Evolutionary conservation across 2,113 vertebrate species (phyloP).

Genomic region (Polypterus bichir): DNA sequence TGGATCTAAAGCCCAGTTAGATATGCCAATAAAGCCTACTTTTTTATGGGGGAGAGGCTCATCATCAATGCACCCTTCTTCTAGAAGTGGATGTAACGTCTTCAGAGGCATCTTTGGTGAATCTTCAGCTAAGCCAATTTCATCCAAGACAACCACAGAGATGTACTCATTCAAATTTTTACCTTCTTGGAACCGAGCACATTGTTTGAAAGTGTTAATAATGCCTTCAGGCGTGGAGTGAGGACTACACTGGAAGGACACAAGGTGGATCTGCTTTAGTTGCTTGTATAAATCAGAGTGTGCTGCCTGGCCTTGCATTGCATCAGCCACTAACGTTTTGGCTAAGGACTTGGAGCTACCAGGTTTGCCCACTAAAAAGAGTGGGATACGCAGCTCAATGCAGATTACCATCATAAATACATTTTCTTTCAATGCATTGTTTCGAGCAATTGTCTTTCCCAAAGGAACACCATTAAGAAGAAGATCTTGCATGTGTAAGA

Average conservation of each 20-base stretch:
- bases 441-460: conserved; percentile 50
- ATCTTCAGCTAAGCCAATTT: conserved; percentile 91
- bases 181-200: conserved; percentile 86
- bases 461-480: conserved; percentile 43
- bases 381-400: conserved; percentile 63
- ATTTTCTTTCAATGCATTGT: conserved; percentile 65
- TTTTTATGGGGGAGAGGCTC: conserved; percentile 76
- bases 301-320: conserved; percentile 80
- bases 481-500: conserved; percentile 43
- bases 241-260: conserved; percentile 95
- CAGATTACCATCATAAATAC: conserved; percentile 76
- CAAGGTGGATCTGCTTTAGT: conserved; percentile 82
- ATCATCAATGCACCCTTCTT: conserved; percentile 91
- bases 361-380: conserved; percentile 71
- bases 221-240: conserved; percentile 93
- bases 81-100: conserved; percentile 82
- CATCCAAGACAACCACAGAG: conserved; percentile 89
- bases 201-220: conserved; percentile 86
- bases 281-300: conserved; percentile 68
- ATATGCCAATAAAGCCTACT: conserved; percentile 90
- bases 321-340: conserved; percentile 63
- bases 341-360: conserved; percentile 74
- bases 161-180: conserved; percentile 80
- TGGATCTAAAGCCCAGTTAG: conserved; percentile 94
- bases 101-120: conserved; percentile 93